A percentile compares a stretch with the other conserved stretches of the same genome.
Evolutionary conservation across 2,113 vertebrate genomes (phyloP).

Genomic region (Platysternon megacephalum): DNA sequence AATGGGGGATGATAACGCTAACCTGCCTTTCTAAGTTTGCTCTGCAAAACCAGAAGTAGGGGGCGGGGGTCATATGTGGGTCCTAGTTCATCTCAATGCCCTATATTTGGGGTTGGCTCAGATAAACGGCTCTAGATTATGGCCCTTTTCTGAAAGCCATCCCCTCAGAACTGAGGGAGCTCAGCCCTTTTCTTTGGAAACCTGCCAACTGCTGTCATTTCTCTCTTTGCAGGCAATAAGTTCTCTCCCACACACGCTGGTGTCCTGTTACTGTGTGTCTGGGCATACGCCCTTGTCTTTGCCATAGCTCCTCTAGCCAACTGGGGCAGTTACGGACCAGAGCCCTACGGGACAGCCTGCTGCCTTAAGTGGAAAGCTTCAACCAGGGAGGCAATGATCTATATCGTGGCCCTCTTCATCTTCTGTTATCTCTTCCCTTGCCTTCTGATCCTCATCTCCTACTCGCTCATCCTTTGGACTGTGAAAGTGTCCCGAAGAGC

Average conservation of each 20-base stretch:
- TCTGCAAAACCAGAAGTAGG: background rate
- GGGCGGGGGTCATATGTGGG: background rate
- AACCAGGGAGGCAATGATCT: constrained; percentile 78
- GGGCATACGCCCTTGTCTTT: constrained; percentile 84
- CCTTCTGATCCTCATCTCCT: constrained; percentile 84
- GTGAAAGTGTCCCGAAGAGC: constrained; percentile 81
- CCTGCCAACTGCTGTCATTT: accelerated
- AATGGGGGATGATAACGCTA: background rate
- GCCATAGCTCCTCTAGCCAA: constrained; percentile 81
- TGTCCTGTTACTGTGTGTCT: constrained; percentile 79
- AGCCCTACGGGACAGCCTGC: constrained; percentile 90
- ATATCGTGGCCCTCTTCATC: constrained; percentile 85
- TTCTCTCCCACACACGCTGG: constrained; percentile 80
- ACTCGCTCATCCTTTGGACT: constrained; percentile 82
- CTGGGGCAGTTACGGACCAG: constrained; percentile 86
- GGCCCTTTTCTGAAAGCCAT: background rate
- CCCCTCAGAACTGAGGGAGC: background rate
- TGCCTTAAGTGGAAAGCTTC: constrained; percentile 85
- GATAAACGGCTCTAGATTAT: background rate
- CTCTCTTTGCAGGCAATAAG: constrained; percentile 78
- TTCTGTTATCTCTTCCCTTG: constrained; percentile 89
- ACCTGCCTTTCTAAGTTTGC: background rate
- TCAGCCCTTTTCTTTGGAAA: background rate
- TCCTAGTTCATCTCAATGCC: background rate
- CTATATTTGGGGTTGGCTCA: background rate